Percentiles rank a stretch among this genome's conserved stretches.
These are phyloP conservation scores for Atta texana DNA, from an alignment of 1,140 invertebrate species.

Conservation along the genomic window DNA sequence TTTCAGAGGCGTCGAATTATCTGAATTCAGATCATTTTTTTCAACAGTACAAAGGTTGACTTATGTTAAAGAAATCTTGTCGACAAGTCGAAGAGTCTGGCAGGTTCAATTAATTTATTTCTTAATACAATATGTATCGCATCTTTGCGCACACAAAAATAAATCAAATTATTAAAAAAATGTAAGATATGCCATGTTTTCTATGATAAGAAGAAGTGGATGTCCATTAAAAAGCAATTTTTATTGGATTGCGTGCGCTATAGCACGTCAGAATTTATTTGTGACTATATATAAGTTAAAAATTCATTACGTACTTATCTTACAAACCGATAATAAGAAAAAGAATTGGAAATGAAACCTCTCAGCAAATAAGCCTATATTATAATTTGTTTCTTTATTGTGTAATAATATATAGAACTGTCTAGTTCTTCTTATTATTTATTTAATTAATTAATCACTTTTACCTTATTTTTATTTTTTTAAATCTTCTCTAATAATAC, in stretches of 20 bases:
- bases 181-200: background rate
- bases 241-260: background rate
- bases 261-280: conserved; percentile 26
- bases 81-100: conserved; percentile 30
- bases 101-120: conserved; percentile 4
- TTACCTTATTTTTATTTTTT: background rate
- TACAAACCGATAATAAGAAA: background rate
- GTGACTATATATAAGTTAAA: conserved; percentile 2
- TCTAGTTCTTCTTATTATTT: background rate
- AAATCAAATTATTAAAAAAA: background rate
- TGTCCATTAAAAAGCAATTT: background rate
- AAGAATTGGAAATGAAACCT: background rate
- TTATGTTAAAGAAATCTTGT: conserved; percentile 23
- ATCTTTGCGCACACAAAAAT: background rate
- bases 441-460: background rate
- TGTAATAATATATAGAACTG: background rate
- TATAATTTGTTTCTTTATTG: background rate
- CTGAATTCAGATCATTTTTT: conserved; percentile 32
- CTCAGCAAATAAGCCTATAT: background rate
- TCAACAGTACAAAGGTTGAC: conserved; percentile 55
- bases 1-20: background rate
- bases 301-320: background rate
- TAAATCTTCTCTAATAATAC: background rate
- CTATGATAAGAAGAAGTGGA: background rate
- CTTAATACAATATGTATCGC: background rate